phyloP scores from a whole-genome alignment of 2,888 invertebrate genomes.

The Macroteleia sp. region DNA sequence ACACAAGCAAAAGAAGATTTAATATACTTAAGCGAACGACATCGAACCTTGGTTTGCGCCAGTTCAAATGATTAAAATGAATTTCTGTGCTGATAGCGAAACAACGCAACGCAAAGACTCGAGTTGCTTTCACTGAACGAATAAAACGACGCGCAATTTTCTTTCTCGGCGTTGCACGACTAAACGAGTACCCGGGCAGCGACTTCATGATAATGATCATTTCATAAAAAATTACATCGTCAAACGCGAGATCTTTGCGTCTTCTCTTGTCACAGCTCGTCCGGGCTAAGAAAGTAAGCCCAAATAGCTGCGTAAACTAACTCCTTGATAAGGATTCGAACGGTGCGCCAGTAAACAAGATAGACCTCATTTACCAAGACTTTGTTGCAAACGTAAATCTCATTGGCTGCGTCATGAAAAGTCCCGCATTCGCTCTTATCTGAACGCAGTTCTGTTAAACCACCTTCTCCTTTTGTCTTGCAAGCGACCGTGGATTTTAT shows the following conservation, averaged over 20 bases:
- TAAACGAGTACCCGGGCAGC: constrained; percentile 27
- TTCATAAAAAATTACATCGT: constrained; percentile 37
- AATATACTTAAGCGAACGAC: not conserved
- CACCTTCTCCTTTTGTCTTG: no score
- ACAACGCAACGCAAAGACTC: constrained; percentile 10
- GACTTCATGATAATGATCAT: constrained; percentile 37
- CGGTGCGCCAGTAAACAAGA: constrained; percentile 26
- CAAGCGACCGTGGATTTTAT: no score
- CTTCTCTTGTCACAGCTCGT: not conserved
- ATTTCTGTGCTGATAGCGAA: constrained; percentile 31
- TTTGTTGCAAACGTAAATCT: constrained; percentile 28
- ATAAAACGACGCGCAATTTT: constrained; percentile 40
- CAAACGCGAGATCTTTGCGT: constrained; percentile 10
- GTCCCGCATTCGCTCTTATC: no score
- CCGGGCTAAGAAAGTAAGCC: not conserved
- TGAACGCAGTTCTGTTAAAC: no score
- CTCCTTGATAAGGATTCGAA: constrained; percentile 33
- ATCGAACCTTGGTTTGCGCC: constrained; percentile 27
- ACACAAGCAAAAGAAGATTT: no score
- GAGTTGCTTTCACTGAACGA: constrained; percentile 22
- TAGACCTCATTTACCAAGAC: constrained; percentile 23
- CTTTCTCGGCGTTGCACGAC: constrained; percentile 30
- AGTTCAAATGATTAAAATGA: constrained; percentile 21
- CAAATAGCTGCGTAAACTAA: constrained; percentile 20
- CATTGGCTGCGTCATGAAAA: constrained; percentile 20